Evolutionary conservation across 2,888 invertebrate species (phyloP).

Genomic region (Augochlorella aurata): DNA sequence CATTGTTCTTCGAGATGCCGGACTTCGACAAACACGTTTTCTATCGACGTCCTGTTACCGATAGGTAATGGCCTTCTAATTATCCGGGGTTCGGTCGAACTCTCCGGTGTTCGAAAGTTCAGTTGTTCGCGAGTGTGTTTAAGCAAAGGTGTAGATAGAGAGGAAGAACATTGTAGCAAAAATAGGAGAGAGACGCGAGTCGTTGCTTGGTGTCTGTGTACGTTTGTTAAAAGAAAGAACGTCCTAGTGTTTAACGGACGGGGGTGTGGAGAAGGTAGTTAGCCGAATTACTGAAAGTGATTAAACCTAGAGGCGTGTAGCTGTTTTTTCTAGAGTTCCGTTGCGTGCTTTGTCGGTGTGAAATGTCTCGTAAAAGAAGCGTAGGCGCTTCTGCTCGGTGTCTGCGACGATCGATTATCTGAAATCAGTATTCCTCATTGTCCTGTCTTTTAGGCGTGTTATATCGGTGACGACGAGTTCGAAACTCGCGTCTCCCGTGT

Average conservation of each 20-base stretch:
- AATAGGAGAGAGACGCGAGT: conserved; percentile 3
- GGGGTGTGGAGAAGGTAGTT: background rate
- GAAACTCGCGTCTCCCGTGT: conserved; percentile 24
- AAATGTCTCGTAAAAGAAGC: conserved; percentile 37
- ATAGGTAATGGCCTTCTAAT: background rate
- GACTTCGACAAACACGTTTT: background rate
- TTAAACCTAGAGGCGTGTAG: background rate
- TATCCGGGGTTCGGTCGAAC: background rate
- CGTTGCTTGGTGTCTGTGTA: conserved; percentile 3
- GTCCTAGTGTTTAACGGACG: background rate
- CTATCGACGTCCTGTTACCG: background rate
- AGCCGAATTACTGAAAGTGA: conserved; percentile 21
- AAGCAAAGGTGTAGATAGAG: background rate
- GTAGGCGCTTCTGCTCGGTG: conserved; percentile 44
- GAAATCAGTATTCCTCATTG: conserved; percentile 45
- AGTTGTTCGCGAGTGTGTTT: conserved; percentile 1
- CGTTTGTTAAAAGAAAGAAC: background rate
- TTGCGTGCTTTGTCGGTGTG: conserved; percentile 50
- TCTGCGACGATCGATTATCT: conserved; percentile 34
- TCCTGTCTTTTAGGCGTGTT: background rate
- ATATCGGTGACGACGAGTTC: background rate
- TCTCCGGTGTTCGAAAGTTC: background rate
- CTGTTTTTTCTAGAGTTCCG: conserved; percentile 46
- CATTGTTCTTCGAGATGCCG: background rate
- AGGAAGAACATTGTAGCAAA: background rate